Base-by-base conservation (phyloP, 2,888 invertebrate species). In the Boloria euphrosyne region DNA sequence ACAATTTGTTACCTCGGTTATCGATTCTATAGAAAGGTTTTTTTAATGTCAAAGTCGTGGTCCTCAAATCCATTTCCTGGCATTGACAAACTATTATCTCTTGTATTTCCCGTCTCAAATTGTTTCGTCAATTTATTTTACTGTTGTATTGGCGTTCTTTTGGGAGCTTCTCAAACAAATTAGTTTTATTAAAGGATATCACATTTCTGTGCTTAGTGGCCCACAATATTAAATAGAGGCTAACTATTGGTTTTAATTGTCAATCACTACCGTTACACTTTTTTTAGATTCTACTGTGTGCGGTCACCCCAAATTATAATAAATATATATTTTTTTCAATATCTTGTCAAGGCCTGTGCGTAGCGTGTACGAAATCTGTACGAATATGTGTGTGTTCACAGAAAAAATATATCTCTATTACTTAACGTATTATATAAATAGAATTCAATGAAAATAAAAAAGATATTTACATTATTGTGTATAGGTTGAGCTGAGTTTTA, bases 101-200 rank as follows among this genome's bases (percentile, higher is more conserved):
- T 51, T 57, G 57, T 64, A 57, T 65, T 58, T 65, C 65, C 52
- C 47, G 59, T 59, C 46, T 65, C 65, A 65, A 65, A 51, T 65
- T 59, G 52, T 59, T 59, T 52, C 64, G 57, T 64, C 64, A 46
- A 64, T 58, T 64, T 64, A 22, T 64, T 64, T 58, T 65, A 38
- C 46, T 59, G 50, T 65, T 65, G 58, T 51, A 65, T 31, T 65
- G 58, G 47, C 51, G 27, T 47, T 16, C 49, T 38, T 31, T 59
- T 59, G 49, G 47, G 14, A 17, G 46, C 44, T 57, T 46, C 22
- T 57, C 46, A 47, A 49, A 59, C 49, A 49, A 47, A 59, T 49
- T 49, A 31, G 6, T 17, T 49, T 49, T 17, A 31, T 14, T 49
- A 16, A 59, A 49, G 13, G 27, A 31, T 17, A n/a, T 59, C 14